Percentiles rank a stretch among this genome's conserved stretches.
Conservation (phyloP, 2,113 vertebrate genomes). For the Ceuthmochares aereus region DNA sequence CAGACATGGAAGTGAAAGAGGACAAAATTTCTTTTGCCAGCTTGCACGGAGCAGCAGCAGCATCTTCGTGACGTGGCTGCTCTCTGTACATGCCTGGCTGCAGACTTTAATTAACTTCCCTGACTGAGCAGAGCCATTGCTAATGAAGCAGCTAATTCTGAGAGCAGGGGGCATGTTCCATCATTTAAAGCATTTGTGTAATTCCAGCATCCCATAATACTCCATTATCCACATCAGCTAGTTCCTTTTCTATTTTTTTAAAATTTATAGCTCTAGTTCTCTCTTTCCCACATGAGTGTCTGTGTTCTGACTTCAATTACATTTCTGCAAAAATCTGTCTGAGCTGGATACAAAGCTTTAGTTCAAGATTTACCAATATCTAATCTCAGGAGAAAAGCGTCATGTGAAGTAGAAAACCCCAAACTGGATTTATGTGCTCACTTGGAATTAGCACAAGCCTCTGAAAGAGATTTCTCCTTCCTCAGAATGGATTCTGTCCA, state of each 20-base stretch:
- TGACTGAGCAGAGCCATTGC: conserved; percentile 47
- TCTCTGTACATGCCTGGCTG: background rate
- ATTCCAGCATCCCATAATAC: background rate
- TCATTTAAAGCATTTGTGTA: conserved; percentile 12
- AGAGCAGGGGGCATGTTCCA: conserved; percentile 56
- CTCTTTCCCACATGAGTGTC: background rate
- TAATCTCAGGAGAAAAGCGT: conserved; percentile 20
- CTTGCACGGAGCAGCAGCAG: background rate
- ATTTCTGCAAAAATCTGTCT: conserved; percentile 39
- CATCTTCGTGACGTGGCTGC: background rate
- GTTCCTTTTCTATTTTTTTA: background rate
- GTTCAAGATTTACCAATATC: conserved; percentile 42
- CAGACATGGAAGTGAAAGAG: background rate
- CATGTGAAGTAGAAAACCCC: conserved; percentile 6
- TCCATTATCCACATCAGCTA: background rate
- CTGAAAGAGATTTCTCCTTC: conserved; percentile 42
- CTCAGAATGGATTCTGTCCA: conserved; percentile 7
- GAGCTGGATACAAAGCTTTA: background rate
- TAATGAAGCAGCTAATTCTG: conserved; percentile 66
- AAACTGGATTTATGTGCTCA: conserved; percentile 41
- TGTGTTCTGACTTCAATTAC: conserved; percentile 12
- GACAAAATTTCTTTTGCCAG: background rate
- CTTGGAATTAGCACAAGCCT: conserved; percentile 43
- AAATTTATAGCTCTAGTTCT: conserved; percentile 1
- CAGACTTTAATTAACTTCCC: conserved; percentile 72